A percentile compares a stretch with the other conserved stretches of the same genome.
Conservation (phyloP, 2,113 vertebrate species). For the Ardeotis arabs region DNA sequence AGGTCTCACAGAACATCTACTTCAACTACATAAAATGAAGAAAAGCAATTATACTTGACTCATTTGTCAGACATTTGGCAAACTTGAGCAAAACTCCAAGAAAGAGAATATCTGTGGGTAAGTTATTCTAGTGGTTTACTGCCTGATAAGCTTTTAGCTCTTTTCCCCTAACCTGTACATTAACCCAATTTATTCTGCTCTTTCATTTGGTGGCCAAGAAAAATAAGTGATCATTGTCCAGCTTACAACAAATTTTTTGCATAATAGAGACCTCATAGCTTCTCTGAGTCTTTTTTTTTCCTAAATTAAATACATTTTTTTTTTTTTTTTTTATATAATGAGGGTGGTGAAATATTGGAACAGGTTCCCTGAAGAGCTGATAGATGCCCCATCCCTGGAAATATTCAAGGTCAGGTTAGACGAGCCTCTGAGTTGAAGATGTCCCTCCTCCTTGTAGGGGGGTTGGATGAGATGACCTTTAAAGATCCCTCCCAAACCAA, state of each 20-base stretch:
- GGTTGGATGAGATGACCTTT: too few species aligned
- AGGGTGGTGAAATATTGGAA: too few species aligned
- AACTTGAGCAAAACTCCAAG: neutral
- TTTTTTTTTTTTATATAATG: too few species aligned
- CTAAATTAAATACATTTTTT: neutral
- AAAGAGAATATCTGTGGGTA: neutral
- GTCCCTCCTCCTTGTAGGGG: too few species aligned
- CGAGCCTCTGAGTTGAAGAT: too few species aligned
- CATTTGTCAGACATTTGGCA: neutral
- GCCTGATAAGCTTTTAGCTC: neutral
- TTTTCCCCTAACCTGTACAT: neutral
- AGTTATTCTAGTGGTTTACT: neutral
- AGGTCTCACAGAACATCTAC: neutral
- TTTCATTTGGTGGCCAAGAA: neutral
- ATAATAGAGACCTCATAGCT: neutral
- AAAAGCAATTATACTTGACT: neutral
- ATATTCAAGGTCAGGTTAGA: too few species aligned
- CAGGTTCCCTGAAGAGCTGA: too few species aligned
- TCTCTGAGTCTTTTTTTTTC: neutral
- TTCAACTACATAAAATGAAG: neutral
- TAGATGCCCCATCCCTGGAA: too few species aligned
- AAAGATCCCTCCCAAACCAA: too few species aligned
- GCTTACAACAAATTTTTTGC: neutral
- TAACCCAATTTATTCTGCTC: neutral
- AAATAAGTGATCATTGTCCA: neutral